Conservation (phyloP, 1,140 invertebrate genomes). For the Trachelipus rathkii region DNA sequence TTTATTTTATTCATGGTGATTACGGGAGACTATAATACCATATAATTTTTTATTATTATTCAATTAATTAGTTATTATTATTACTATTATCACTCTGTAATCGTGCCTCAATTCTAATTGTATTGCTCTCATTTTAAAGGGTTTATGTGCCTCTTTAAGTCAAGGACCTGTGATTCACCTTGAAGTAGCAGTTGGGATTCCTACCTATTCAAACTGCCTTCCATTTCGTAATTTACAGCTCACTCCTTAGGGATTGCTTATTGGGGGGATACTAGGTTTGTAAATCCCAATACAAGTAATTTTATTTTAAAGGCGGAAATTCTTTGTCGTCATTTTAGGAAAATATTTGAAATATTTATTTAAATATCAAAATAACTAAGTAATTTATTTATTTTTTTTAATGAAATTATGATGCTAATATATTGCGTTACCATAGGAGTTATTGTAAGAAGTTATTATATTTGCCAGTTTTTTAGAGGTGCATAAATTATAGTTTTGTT, state of each 20-base stretch:
- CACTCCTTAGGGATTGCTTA: slow-evolving; percentile 42
- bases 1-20: no score
- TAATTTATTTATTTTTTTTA: background rate
- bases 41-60: no score
- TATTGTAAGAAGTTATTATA: background rate
- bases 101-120: no score
- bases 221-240: slow-evolving; percentile 41
- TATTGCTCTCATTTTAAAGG: slow-evolving; percentile 19
- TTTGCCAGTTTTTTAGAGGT: background rate
- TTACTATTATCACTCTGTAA: no score
- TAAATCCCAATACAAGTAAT: background rate
- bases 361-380: background rate
- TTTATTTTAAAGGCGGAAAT: background rate
- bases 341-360: background rate
- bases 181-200: slow-evolving; percentile 29
- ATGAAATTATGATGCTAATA: background rate
- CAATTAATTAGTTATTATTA: no score
- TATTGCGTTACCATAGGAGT: background rate
- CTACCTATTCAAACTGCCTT: slow-evolving; percentile 30
- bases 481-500: no score
- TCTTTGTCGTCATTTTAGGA: background rate
- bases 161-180: slow-evolving; percentile 38
- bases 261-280: slow-evolving; percentile 42
- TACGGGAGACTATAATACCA: no score
- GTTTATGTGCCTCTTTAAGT: slow-evolving; percentile 43